Base-by-base conservation (phyloP, 2,797 vertebrate genomes). In the Girardinus metallicus region DNA sequence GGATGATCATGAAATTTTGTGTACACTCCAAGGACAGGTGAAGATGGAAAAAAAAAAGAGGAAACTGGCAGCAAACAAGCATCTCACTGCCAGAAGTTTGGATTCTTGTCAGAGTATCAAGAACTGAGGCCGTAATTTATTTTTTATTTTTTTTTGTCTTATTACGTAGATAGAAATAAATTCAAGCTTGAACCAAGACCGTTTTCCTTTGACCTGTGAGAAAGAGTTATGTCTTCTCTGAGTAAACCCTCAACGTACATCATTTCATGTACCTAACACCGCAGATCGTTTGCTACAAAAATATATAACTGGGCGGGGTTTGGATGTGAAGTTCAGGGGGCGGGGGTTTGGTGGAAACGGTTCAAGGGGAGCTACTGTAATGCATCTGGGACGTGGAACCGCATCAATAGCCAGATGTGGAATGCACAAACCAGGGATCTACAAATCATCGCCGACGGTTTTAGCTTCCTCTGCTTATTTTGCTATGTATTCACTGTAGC, bases 21-120 rank as follows among this genome's bases (percentile, higher is more conserved):
- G 51, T 29, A 71, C 23, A 60, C 34, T 70, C 53, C 55, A 71
- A 73, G 64, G 46, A 74, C 66, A 77, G 29, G 34, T 75, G n/a
- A 44, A 57, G 29, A 51, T 44, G 79, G 46, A 80, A 23, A 60
- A 23, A 60, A 23, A 57, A 12, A 0, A 34, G 36, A 53, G 44
- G 71, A 78, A 71, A 68, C 44, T 87, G 86, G 81, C 75, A 74
- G 74, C 71, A 5, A 18, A 55, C 29, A 18, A 29, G 31, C 55
- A 18, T 36, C 49, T 68, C 60, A 72, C 64, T 77, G 75, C 83
- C 78, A 84, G 68, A 2, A 74, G 43, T 83, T 44, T 47, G 53
- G 46, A 60, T 76, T 85, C 53, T 44, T 43, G 73, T 76, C 34
- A 74, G 53, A 74, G 39, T 73, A 12, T 70, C 1, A 1, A 49